phyloP scores from a whole-genome alignment of 2,888 invertebrate genomes.

The Oligia fasciuncula region DNA sequence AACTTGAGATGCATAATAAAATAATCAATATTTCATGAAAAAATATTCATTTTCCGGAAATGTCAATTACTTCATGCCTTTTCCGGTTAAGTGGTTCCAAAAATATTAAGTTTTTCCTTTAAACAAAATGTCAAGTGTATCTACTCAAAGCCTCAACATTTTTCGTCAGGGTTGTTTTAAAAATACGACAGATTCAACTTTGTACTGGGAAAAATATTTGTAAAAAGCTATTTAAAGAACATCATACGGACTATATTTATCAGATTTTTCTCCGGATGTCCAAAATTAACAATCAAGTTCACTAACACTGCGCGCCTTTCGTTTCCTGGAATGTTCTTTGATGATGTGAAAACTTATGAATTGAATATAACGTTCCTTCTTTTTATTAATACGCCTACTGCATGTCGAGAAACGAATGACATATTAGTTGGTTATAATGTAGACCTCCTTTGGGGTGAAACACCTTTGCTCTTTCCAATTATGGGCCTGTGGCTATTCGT shows the following conservation, averaged over 20 bases:
- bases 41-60: not conserved
- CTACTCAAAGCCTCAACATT: conserved; percentile 9
- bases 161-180: conserved; percentile 17
- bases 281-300: conserved; percentile 65
- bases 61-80: not conserved
- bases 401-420: not conserved
- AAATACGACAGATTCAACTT: conserved; percentile 25
- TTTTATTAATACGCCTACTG: not conserved
- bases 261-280: conserved; percentile 55
- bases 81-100: conserved; percentile 1
- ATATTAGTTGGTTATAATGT: not conserved
- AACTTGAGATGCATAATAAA: conserved; percentile 56
- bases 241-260: conserved; percentile 50
- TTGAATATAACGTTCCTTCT: not conserved
- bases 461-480: not conserved
- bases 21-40: not conserved
- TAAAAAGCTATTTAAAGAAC: conserved; percentile 53
- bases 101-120: not conserved
- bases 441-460: not conserved
- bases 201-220: conserved; percentile 35
- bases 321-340: conserved; percentile 26
- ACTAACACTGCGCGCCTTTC: conserved; percentile 57
- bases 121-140: not conserved
- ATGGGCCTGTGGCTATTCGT: not conserved
- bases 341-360: not conserved